These are phyloP conservation scores for Choristoneura rosaceana DNA, from an alignment of 2,888 invertebrate species.

Conservation along the genomic window DNA sequence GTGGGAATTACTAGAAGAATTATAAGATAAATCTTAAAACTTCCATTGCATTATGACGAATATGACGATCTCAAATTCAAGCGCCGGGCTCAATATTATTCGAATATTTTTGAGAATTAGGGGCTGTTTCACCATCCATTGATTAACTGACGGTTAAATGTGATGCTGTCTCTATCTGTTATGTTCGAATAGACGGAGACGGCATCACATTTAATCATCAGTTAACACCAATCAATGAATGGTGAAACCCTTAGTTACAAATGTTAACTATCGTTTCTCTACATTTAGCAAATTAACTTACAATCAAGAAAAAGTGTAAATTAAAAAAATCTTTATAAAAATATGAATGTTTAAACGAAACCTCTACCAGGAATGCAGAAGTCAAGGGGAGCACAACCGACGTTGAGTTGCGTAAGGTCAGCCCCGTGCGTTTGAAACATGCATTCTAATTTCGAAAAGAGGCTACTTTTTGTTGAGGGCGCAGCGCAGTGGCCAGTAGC, in stretches of 20 bases:
- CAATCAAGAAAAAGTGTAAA: too few relatives aligned
- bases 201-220: too few relatives aligned
- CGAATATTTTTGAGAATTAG: not conserved
- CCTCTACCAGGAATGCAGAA: slow-evolving; percentile 37
- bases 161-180: too few relatives aligned
- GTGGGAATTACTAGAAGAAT: slow-evolving; percentile 25
- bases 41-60: slow-evolving; percentile 32
- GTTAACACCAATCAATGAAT: too few relatives aligned
- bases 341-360: slow-evolving; percentile 14
- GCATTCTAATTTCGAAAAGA: slow-evolving; percentile 67
- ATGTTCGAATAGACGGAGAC: too few relatives aligned
- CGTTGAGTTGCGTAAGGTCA: slow-evolving; percentile 64
- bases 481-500: slow-evolving; percentile 56
- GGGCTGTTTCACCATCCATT: too few relatives aligned
- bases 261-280: too few relatives aligned
- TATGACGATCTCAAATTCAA: not conserved
- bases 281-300: too few relatives aligned
- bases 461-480: slow-evolving; percentile 68
- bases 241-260: too few relatives aligned
- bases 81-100: not conserved
- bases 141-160: too few relatives aligned
- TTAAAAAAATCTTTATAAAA: too few relatives aligned
- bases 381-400: slow-evolving; percentile 48
- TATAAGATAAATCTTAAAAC: not conserved
- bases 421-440: slow-evolving; percentile 57